Percentiles rank a stretch among this genome's conserved stretches.
Evolutionary conservation across 2,113 vertebrate species (phyloP).

Genomic region (Cyrtonyx montezumae): DNA sequence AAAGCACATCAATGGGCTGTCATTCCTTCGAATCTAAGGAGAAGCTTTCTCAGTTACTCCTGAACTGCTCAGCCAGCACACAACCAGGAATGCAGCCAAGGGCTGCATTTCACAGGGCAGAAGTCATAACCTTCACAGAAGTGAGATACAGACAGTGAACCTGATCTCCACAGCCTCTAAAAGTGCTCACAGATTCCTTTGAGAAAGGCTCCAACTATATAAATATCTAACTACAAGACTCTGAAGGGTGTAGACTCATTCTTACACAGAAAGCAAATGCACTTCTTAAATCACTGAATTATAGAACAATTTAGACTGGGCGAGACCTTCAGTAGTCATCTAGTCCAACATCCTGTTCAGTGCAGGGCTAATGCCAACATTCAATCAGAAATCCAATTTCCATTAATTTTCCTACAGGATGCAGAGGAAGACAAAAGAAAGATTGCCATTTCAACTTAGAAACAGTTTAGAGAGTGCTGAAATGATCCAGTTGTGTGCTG

Average conservation of each 20-base stretch:
- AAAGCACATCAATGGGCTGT: background rate
- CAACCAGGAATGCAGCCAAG: background rate
- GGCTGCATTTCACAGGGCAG: background rate
- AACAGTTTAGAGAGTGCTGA: background rate
- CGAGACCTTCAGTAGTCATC: background rate
- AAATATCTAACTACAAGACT: background rate
- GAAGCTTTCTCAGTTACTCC: background rate
- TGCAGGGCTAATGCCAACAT: background rate
- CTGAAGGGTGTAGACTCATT: background rate
- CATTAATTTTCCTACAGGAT: background rate
- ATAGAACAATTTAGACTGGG: background rate
- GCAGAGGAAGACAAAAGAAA: background rate
- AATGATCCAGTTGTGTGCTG: fast-evolving
- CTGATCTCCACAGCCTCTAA: background rate
- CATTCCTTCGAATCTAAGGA: background rate
- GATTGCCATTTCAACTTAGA: background rate
- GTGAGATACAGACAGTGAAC: background rate
- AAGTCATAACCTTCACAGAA: background rate
- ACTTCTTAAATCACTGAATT: background rate
- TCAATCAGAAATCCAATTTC: background rate
- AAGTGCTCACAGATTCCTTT: background rate
- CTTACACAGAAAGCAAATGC: background rate
- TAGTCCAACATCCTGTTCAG: background rate
- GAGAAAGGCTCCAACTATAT: background rate
- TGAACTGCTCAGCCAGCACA: background rate